These are phyloP conservation scores for Peromyscus nudipes DNA, from an alignment of 2,797 vertebrate genomes.

Conservation along the genomic window DNA sequence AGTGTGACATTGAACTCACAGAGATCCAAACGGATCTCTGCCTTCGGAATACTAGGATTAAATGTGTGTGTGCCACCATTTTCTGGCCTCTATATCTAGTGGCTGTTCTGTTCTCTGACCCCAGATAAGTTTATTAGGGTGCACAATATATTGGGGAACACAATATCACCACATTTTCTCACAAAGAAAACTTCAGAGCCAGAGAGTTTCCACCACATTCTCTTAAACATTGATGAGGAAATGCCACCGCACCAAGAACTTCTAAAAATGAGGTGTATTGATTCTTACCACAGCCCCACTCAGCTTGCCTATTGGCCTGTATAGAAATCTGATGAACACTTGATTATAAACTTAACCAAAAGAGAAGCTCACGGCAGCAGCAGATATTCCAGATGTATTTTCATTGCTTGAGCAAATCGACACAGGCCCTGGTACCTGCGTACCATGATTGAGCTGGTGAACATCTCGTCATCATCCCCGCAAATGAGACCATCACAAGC, in stretches of 20 bases:
- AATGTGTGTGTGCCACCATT: too few relatives aligned
- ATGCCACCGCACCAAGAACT: constrained; percentile 27
- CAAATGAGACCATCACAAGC: background rate
- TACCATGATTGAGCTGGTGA: background rate
- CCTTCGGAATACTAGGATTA: too few relatives aligned
- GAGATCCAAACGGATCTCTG: too few relatives aligned
- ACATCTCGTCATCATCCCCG: background rate
- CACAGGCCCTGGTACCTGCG: background rate
- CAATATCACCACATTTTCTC: too few relatives aligned
- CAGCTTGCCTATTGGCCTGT: constrained; percentile 1
- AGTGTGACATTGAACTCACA: too few relatives aligned
- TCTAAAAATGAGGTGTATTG: background rate
- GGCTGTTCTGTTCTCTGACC: too few relatives aligned
- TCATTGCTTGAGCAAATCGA: constrained; percentile 41
- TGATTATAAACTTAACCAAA: constrained; percentile 32
- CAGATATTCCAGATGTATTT: constrained; percentile 17
- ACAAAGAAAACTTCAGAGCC: constrained; percentile 5
- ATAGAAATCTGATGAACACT: background rate
- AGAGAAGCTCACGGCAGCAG: background rate
- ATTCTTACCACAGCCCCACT: background rate
- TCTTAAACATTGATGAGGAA: constrained; percentile 10
- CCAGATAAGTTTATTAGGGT: too few relatives aligned
- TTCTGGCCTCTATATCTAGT: too few relatives aligned
- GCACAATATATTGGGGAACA: too few relatives aligned
- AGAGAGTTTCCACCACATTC: background rate